Conservation (phyloP, 2,888 invertebrate genomes). For the Ectobius pallidus region DNA sequence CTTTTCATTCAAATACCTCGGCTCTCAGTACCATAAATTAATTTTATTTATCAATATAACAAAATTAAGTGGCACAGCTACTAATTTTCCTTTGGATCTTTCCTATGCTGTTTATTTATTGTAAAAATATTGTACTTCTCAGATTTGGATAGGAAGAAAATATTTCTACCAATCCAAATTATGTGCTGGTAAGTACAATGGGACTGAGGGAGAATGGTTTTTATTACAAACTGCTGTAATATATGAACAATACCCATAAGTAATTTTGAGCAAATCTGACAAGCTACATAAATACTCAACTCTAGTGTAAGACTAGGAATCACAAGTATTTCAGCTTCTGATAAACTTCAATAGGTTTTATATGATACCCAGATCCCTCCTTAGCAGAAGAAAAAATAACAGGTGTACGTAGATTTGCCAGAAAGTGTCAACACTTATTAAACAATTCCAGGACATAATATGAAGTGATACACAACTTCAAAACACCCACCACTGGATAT, state of each 20-base stretch:
- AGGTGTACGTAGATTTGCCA: not conserved
- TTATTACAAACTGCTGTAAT: not conserved
- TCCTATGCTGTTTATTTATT: not conserved
- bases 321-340: conserved; percentile 1
- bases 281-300: conserved; percentile 10
- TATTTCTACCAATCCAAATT: not conserved
- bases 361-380: not conserved
- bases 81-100: not conserved
- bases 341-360: not conserved
- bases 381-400: conserved; percentile 5
- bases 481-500: conserved; percentile 13
- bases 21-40: not conserved
- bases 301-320: conserved; percentile 9
- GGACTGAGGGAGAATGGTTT: not conserved
- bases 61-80: not conserved
- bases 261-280: conserved; percentile 30
- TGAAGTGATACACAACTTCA: conserved; percentile 1
- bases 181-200: not conserved
- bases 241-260: not conserved
- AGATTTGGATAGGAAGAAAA: not conserved
- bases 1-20: not conserved
- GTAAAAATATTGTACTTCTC: conserved; percentile 9
- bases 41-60: not conserved
- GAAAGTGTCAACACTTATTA: not conserved
- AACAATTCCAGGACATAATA: conserved; percentile 2